These are phyloP conservation scores for Hemitrygon akajei DNA, from an alignment of 2,797 vertebrate species.

Conservation along the genomic window DNA sequence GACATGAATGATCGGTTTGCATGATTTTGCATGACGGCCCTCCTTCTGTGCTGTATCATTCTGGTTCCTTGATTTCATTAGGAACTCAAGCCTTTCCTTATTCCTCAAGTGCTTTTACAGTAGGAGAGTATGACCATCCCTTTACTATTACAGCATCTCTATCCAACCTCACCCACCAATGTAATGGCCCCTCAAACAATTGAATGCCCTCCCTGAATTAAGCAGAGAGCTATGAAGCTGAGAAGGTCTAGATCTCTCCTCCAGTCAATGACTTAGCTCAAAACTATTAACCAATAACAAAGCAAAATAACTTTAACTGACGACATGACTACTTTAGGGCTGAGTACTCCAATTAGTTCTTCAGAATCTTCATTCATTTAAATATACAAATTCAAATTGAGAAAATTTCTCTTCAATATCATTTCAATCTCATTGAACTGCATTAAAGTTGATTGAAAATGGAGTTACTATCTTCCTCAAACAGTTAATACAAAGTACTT, in stretches of 20 bases:
- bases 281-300: background rate
- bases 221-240: background rate
- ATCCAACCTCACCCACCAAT: background rate
- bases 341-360: background rate
- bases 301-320: background rate
- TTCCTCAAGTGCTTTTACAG: background rate
- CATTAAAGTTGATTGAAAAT: too few relatives aligned
- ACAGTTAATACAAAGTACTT: too few relatives aligned
- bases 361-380: background rate
- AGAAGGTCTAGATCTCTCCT: background rate
- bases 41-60: too few relatives aligned
- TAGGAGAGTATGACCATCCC: too few relatives aligned
- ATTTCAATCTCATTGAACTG: background rate
- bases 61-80: background rate
- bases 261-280: background rate
- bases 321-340: background rate
- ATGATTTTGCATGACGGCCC: too few relatives aligned
- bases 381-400: background rate
- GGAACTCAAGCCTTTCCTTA: background rate
- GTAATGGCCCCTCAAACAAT: background rate
- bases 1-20: too few relatives aligned
- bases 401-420: background rate
- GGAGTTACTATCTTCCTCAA: too few relatives aligned
- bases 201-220: background rate
- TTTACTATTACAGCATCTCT: background rate